Percentiles rank a stretch among this genome's conserved stretches.
Conservation (phyloP, 2,797 vertebrate genomes). For the Muscicapa comitata region DNA sequence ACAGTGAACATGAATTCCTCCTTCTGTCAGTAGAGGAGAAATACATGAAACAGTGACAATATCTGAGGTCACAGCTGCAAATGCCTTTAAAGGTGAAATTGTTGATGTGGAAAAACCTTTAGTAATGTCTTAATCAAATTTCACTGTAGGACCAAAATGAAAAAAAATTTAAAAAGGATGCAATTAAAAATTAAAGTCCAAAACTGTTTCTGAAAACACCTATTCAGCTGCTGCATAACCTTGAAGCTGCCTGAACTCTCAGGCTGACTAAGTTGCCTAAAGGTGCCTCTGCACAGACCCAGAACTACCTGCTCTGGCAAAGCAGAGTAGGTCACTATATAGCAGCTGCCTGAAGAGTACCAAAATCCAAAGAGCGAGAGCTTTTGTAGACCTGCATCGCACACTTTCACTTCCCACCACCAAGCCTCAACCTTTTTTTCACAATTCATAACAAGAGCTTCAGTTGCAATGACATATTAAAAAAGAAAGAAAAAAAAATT, state of each 20-base stretch:
- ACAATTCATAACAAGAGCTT: background rate
- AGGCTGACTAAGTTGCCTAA: background rate
- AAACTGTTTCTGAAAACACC: background rate
- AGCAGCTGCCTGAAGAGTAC: background rate
- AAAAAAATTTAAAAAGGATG: background rate
- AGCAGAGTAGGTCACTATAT: background rate
- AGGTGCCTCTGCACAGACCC: background rate
- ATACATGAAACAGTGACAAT: background rate
- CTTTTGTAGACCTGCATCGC: background rate
- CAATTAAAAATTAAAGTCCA: background rate
- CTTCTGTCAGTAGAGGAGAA: background rate
- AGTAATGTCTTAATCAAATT: background rate
- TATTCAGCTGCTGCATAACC: constrained; percentile 6
- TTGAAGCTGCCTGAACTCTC: background rate
- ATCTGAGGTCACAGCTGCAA: background rate
- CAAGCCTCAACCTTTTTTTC: background rate
- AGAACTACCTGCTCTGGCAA: background rate
- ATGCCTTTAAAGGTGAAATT: constrained; percentile 24
- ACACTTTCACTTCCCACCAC: background rate
- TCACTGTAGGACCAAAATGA: background rate
- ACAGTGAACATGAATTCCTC: background rate
- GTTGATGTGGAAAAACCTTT: constrained; percentile 36
- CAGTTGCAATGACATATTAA: background rate
- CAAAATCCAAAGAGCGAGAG: background rate
- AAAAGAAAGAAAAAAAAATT: background rate